Evolutionary conservation across 92 coral and sea anemone species (phyloP).

Genomic region (Siderastrea radians): DNA sequence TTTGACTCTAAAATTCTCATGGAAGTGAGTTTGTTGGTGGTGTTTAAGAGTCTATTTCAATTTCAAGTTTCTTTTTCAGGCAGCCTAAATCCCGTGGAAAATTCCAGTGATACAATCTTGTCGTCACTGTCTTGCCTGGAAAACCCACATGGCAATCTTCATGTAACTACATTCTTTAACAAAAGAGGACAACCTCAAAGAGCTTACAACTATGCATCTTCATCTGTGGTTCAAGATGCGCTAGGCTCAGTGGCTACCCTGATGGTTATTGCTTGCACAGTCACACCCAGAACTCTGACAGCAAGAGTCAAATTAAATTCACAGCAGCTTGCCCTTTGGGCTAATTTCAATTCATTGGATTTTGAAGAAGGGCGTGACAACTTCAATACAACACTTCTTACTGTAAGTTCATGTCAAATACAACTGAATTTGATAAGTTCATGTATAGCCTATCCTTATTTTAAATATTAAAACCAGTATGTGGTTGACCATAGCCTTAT

Average conservation of each 20-base stretch:
- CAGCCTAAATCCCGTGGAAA: background rate
- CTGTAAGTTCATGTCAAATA: background rate
- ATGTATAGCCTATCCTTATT: background rate
- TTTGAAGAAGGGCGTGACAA: background rate
- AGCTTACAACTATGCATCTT: conserved; percentile 35
- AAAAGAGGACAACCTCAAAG: conserved; percentile 10
- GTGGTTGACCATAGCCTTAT: too few relatives aligned
- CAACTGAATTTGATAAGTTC: background rate
- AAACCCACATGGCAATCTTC: conserved; percentile 1
- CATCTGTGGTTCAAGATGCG: conserved; percentile 32
- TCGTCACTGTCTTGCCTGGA: conserved; percentile 22
- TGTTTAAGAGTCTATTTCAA: too few relatives aligned
- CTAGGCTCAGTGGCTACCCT: conserved; percentile 41
- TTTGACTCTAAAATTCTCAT: too few relatives aligned
- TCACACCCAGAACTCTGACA: conserved; percentile 55
- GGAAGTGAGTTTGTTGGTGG: background rate
- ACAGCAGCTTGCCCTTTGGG: conserved; percentile 51
- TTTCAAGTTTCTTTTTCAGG: conserved; percentile 3
- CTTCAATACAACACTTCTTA: background rate
- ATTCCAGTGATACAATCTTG: conserved; percentile 5
- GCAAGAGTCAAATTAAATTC: conserved; percentile 57
- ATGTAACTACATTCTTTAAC: conserved; percentile 54
- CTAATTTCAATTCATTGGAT: background rate
- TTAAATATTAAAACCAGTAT: too few relatives aligned
- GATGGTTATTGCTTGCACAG: conserved; percentile 54